Percentiles rank a stretch among this genome's conserved stretches.
Evolutionary conservation across 1,140 invertebrate genomes (phyloP).

Genomic region (Pseudomyrmex gracilis): DNA sequence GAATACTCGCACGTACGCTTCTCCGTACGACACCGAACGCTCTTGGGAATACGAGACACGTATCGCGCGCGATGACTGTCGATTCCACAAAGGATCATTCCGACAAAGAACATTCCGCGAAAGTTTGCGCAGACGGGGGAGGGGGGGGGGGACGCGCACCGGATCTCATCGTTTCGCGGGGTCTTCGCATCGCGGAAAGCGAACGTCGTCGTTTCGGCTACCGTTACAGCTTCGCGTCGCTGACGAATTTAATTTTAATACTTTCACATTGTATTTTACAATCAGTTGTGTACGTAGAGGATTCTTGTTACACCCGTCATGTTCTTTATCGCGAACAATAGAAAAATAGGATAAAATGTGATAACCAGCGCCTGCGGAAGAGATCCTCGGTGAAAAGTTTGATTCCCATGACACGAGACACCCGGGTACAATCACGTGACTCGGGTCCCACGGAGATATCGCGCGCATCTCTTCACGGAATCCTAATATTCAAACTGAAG

Average conservation of each 20-base stretch:
- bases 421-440: constrained; percentile 21
- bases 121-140: constrained; percentile 38
- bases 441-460: constrained; percentile 31
- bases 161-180: constrained; percentile 5
- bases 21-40: constrained; percentile 34
- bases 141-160: too few relatives aligned
- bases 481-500: constrained; percentile 9
- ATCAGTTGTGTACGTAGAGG: too few relatives aligned
- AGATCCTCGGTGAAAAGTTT: constrained; percentile 19
- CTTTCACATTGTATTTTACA: too few relatives aligned
- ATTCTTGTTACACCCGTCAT: too few relatives aligned
- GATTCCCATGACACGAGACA: constrained; percentile 29
- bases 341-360: too few relatives aligned
- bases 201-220: constrained; percentile 10
- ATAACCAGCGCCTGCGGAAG: background rate
- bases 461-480: constrained; percentile 36
- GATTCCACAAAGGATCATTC: constrained; percentile 48
- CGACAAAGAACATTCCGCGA: constrained; percentile 58
- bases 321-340: too few relatives aligned
- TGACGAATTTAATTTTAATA: too few relatives aligned
- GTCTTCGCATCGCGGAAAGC: constrained; percentile 15
- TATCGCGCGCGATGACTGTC: constrained; percentile 2
- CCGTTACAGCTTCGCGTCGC: constrained; percentile 33
- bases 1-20: constrained; percentile 43
- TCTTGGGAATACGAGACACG: constrained; percentile 34